Evolutionary conservation across 1,140 invertebrate genomes (phyloP), one percentile per base, ranked within the genome.

Genomic region (Episyrphus balteatus): DNA sequence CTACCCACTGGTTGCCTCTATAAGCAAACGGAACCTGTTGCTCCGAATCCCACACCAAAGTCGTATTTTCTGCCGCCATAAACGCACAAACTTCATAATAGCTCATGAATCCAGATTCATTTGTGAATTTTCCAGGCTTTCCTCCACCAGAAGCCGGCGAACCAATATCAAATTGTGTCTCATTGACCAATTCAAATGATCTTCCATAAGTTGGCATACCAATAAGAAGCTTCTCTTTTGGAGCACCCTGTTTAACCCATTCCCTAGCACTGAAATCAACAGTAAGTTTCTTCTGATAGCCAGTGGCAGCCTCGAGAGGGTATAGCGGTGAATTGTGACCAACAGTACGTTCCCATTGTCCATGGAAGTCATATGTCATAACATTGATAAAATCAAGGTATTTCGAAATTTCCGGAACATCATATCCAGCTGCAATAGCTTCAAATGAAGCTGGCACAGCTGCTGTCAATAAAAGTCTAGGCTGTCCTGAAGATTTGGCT

Each of bases 31-130:
- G 93, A 46, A 92, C 91, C 73, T 92, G 90, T 64, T 93, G 92
- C 66, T 95, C 91, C 54, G 91, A 93, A 59, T 96, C 92, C 91
- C 92, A 96, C 1, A 96, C 90, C 1, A 95, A 73, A 1, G 90
- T 94, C 0, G 92, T 92, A 61, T 95, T 94, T 49, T 89, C 86
- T 56, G 83, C 84, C 40, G 86, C 81, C 9, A 97, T 69, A 75
- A 96, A 93, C 55, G 90, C 85, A 63, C 93, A 98, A 33, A 97
- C 86, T 74, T 97, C 93, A 60, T 94, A 97, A 68, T 92, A 97
- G 2, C 90, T 88, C 66, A 93, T 81, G 70, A 93, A 94, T 43
- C 89, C 91, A 38, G 81, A 84, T 72, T 91, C 91, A 49, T 82
- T 82, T 1, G 89, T 93, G 66, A 82, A 93, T 56, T 86, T 84